These are phyloP conservation scores for Apoda limacodes DNA, from an alignment of 2,888 invertebrate genomes.

Conservation along the genomic window DNA sequence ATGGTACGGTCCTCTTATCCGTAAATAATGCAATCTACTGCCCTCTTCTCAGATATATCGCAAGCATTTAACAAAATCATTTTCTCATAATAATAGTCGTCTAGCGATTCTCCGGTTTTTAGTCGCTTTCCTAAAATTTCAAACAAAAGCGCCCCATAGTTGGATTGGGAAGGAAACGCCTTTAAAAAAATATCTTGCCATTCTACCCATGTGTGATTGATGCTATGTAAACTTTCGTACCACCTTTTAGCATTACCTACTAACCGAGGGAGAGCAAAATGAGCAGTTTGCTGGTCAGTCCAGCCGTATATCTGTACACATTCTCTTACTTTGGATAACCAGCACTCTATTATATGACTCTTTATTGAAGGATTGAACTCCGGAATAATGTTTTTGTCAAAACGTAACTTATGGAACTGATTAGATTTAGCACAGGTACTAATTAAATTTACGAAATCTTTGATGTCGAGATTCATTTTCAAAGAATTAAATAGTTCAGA, in stretches of 20 bases:
- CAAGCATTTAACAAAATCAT: conserved; percentile 13
- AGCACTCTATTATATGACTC: conserved; percentile 6
- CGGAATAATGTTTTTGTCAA: conserved; percentile 5
- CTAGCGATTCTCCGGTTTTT: conserved; percentile 8
- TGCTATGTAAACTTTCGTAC: conserved; percentile 5
- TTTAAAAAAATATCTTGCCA: conserved; percentile 3
- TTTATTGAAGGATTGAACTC: conserved; percentile 2
- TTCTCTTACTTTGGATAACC: conserved; percentile 9
- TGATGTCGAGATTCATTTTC: too few species aligned
- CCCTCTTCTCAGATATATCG: conserved; percentile 8
- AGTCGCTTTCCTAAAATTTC: conserved; percentile 11
- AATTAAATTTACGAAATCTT: too few species aligned
- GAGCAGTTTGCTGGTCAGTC: conserved; percentile 6
- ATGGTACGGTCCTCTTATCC: conserved; percentile 11
- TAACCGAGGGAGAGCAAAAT: conserved; percentile 7
- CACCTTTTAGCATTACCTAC: conserved; percentile 7
- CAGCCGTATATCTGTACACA: conserved; percentile 8
- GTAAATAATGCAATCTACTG: conserved; percentile 13
- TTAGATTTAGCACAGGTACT: too few species aligned
- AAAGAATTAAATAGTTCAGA: too few species aligned
- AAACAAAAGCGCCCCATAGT: conserved; percentile 8
- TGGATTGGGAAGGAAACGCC: conserved; percentile 8
- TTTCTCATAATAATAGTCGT: conserved; percentile 14
- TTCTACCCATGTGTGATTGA: conserved; percentile 2
- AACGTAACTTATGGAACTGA: too few species aligned